Evolutionary conservation across 2,888 invertebrate species (phyloP).

Genomic region (Cantharis nigra): DNA sequence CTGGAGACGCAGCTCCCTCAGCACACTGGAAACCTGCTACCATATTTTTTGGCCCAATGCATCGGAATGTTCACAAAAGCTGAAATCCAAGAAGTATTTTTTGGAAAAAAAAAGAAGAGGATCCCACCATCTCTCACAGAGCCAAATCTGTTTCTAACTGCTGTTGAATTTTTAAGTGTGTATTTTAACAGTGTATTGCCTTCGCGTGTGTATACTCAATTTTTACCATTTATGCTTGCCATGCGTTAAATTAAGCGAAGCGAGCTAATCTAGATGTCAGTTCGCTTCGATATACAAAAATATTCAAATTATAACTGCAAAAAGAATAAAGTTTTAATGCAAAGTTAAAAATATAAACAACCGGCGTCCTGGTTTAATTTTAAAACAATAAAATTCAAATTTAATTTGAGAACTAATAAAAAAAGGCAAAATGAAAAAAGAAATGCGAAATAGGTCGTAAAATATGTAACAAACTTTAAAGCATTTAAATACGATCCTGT

Average conservation of each 20-base stretch:
- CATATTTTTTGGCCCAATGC: too few relatives aligned
- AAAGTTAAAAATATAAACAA: background rate
- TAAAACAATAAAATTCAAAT: slow-evolving; percentile 2
- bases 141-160: too few relatives aligned
- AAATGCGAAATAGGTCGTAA: slow-evolving; percentile 2
- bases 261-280: background rate
- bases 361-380: background rate
- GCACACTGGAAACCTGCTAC: too few relatives aligned
- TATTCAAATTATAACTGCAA: background rate
- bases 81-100: too few relatives aligned
- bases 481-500: slow-evolving; percentile 1
- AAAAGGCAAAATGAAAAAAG: background rate
- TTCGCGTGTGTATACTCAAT: background rate
- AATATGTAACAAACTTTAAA: slow-evolving; percentile 2
- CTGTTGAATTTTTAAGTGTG: too few relatives aligned
- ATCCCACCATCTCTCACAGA: too few relatives aligned
- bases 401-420: background rate
- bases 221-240: background rate
- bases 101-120: too few relatives aligned
- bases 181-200: background rate
- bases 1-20: too few relatives aligned
- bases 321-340: background rate
- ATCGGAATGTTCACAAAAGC: too few relatives aligned
- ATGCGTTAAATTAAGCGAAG: background rate
- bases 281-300: background rate